Conservation (phyloP, 2,888 invertebrate species). For the Drosophila setosimentum region DNA sequence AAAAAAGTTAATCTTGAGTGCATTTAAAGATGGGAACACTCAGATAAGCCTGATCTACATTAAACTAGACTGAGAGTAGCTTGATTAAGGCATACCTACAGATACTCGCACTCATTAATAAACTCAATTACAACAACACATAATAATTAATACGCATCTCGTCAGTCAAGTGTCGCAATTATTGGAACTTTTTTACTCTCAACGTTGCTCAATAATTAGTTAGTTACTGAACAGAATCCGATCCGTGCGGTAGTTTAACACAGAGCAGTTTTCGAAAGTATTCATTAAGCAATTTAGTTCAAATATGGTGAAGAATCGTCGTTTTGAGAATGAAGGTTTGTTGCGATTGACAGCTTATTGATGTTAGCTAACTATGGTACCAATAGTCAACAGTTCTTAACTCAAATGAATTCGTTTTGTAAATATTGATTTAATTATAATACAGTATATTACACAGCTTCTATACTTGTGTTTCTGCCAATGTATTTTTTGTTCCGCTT, state of each 20-base stretch:
- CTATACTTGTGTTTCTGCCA: background rate
- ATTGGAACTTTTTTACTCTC: background rate
- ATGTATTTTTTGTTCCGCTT: conserved; percentile 18
- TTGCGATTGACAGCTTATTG: conserved; percentile 5
- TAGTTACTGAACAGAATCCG: conserved; percentile 76
- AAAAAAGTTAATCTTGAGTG: background rate
- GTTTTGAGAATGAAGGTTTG: conserved; percentile 79
- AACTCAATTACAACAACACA: background rate
- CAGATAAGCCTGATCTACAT: background rate
- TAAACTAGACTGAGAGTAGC: background rate
- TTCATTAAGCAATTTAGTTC: background rate
- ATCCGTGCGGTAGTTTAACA: conserved; percentile 48
- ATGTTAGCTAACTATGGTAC: background rate
- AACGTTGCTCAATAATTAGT: conserved; percentile 48
- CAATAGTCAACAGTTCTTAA: background rate
- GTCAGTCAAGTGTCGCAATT: conserved; percentile 24
- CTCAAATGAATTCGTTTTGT: background rate
- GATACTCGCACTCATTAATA: background rate
- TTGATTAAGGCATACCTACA: conserved; percentile 6
- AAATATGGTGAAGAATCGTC: conserved; percentile 82
- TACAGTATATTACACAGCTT: conserved; percentile 11
- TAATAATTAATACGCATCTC: conserved; percentile 17
- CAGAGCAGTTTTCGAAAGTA: conserved; percentile 30
- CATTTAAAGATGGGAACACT: conserved; percentile 3
- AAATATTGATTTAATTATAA: conserved; percentile 4